phyloP scores from a whole-genome alignment of 1,140 invertebrate genomes.

The Aphaenogaster ashmeadi region DNA sequence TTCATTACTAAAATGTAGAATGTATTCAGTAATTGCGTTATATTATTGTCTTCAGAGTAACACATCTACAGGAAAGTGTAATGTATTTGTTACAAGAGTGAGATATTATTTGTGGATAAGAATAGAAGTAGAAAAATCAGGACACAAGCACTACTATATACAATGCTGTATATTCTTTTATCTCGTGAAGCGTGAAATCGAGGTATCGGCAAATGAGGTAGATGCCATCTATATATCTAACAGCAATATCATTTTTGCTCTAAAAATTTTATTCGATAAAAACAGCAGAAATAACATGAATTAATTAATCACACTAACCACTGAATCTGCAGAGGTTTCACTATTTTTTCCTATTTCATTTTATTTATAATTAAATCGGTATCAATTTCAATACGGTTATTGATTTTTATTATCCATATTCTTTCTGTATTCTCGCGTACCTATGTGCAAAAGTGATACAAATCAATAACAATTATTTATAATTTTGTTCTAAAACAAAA shows the following conservation, averaged over 20 bases:
- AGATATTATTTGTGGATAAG: slow-evolving; percentile 43
- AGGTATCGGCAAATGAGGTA: slow-evolving; percentile 37
- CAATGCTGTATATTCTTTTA: slow-evolving; percentile 27
- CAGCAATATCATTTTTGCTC: slow-evolving; percentile 25
- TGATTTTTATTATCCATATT: slow-evolving; percentile 24
- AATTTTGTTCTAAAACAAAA: not conserved
- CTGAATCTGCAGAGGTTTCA: not conserved
- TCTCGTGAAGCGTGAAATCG: slow-evolving; percentile 48
- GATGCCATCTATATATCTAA: not conserved
- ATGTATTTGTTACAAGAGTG: slow-evolving; percentile 10
- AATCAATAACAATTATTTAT: not conserved
- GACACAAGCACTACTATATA: not conserved
- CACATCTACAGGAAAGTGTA: not conserved
- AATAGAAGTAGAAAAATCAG: slow-evolving; percentile 40
- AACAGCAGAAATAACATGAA: slow-evolving; percentile 13
- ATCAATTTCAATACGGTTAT: slow-evolving; percentile 15
- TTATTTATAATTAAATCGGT: slow-evolving; percentile 15
- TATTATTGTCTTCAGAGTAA: not conserved
- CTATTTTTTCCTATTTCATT: not conserved
- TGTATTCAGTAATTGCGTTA: not conserved
- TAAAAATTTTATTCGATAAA: slow-evolving; percentile 44
- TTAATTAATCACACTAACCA: slow-evolving; percentile 37
- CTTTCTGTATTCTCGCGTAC: not conserved
- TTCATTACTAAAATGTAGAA: not conserved
- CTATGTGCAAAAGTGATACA: not conserved